These are phyloP conservation scores for Endomychus coccineus DNA, from an alignment of 2,888 invertebrate genomes.

Conservation along the genomic window DNA sequence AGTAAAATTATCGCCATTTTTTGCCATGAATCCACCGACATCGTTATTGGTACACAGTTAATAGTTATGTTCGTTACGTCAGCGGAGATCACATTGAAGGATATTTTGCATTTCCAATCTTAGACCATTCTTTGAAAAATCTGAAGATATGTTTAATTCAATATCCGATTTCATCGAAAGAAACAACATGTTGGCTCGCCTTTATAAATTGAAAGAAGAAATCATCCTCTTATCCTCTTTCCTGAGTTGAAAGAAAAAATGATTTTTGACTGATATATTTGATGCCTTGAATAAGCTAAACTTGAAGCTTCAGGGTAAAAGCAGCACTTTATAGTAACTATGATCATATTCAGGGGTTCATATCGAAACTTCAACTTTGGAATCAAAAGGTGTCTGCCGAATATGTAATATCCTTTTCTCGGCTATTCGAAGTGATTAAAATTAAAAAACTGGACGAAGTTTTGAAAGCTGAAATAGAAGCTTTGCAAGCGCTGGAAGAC, in stretches of 20 bases:
- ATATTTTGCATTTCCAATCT: conserved; percentile 16
- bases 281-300: conserved; percentile 11
- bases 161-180: conserved; percentile 8
- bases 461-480: conserved; percentile 7
- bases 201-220: conserved; percentile 12
- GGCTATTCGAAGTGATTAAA: too few relatives aligned
- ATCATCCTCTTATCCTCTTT: too few relatives aligned
- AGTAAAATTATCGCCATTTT: conserved; percentile 6
- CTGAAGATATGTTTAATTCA: conserved; percentile 17
- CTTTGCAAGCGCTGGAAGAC: conserved; percentile 14
- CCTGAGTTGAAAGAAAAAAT: conserved; percentile 9
- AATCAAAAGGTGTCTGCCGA: conserved; percentile 8
- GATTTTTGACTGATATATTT: conserved; percentile 13
- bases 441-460: too few relatives aligned
- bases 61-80: conserved; percentile 12
- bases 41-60: conserved; percentile 13
- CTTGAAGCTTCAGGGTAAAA: conserved; percentile 8
- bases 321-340: conserved; percentile 7
- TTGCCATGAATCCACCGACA: conserved; percentile 18
- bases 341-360: conserved; percentile 10
- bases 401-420: conserved; percentile 5
- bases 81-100: conserved; percentile 13
- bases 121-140: conserved; percentile 17
- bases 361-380: conserved; percentile 10
- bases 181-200: conserved; percentile 14